phyloP scores from a whole-genome alignment of 2,113 vertebrate species.

The Rhinichthys klamathensis region DNA sequence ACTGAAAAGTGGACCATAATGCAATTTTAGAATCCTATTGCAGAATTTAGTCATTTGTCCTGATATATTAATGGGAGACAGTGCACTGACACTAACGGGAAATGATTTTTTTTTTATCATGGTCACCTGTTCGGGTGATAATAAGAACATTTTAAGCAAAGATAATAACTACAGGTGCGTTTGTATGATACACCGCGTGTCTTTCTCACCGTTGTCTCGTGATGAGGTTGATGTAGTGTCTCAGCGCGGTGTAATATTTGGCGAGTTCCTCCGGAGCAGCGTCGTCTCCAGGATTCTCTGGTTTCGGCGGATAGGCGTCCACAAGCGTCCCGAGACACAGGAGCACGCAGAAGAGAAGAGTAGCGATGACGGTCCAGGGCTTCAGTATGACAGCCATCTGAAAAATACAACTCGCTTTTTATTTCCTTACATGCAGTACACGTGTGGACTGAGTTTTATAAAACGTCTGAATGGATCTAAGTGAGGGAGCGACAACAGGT shows the following conservation, averaged over 20 bases:
- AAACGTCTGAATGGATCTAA: background rate
- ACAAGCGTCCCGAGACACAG: conserved; percentile 80
- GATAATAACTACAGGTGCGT: background rate
- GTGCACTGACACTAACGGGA: background rate
- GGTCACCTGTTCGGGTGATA: background rate
- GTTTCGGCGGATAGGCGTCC: conserved; percentile 86
- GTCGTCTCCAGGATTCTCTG: conserved; percentile 84
- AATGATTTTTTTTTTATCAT: background rate
- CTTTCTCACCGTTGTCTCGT: conserved; percentile 87
- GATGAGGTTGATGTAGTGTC: conserved; percentile 94
- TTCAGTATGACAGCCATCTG: conserved; percentile 80
- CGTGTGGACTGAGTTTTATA: background rate
- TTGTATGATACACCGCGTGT: background rate
- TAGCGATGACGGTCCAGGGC: conserved; percentile 72
- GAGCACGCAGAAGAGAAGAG: conserved; percentile 76
- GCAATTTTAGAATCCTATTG: conserved; percentile 49
- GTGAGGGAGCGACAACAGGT: background rate
- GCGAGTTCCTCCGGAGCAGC: conserved; percentile 87
- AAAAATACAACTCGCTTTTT: background rate
- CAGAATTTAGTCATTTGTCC: conserved; percentile 5
- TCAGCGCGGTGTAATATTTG: conserved; percentile 87
- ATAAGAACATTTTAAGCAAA: background rate
- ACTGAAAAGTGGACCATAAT: conserved; percentile 63
- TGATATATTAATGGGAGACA: background rate
- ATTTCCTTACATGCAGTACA: background rate